Base-by-base conservation (phyloP, 2,888 invertebrate genomes). In the Orthosia gracilis region DNA sequence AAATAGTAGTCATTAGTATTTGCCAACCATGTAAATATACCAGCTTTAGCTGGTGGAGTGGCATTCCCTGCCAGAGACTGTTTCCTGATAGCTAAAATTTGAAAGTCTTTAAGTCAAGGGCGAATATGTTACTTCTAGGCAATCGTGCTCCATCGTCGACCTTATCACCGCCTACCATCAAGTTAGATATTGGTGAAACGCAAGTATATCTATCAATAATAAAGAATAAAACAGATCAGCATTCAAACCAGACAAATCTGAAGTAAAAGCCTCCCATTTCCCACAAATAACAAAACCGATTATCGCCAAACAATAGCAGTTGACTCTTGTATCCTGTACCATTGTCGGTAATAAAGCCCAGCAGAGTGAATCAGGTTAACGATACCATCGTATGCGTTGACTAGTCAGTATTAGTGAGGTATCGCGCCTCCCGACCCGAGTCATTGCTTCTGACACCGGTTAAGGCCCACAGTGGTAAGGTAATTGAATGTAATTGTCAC, bases 251-350 rank as follows among this genome's bases (percentile, higher is more conserved):
- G 11, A 21, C 12, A 17, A 74, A 76, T 47, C 15, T 66, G 12
- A 69, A 78, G 7, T 47, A 58, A 70, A n/a, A 68, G 17, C 54
- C 13, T 11, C 45, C 15, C 23, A 12, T 23, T 21, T n/a, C 13
- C 17, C 18, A 50, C 73, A 52, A 40, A 73, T 55, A 47, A 79
- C 23, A 82, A 61, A 65, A 81, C 52, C 78, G 45, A 57, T 64
- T 59, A 49, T 11, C n/a, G 26, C 49, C 26, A 21, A 78, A 64
- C 65, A 79, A 66, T 78, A 23, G 47, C 65, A 45, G 66, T 64
- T 73, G 62, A 73, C 67, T 69, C 89, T 40, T 59, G 59, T 59
- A 59, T 40, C 59, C 40, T 89, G 91, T 93, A 89, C 92, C 91
- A 70, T 58, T 59, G 84, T 1, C 88, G 83, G 89, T 89, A 62